Evolutionary conservation across 2,113 vertebrate genomes (phyloP).

Genomic region (Petaurus breviceps): DNA sequence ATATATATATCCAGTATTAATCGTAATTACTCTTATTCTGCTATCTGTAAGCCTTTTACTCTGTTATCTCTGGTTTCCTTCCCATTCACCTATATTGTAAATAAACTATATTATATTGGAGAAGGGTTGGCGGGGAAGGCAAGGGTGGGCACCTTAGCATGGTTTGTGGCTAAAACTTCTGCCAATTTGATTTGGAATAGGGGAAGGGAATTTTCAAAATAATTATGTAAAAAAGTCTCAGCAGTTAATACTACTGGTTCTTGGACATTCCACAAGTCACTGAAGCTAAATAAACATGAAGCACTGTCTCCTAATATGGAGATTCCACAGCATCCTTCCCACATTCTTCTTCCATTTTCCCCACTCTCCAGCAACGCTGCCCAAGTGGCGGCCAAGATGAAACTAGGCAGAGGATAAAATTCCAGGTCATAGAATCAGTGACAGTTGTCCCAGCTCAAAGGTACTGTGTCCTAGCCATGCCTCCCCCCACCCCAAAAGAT

Average conservation of each 20-base stretch:
- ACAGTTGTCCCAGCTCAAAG: neutral
- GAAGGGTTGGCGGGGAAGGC: neutral
- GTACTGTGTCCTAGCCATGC: neutral
- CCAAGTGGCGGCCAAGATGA: neutral
- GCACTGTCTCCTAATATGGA: neutral
- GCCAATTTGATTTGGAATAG: neutral
- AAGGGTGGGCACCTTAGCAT: neutral
- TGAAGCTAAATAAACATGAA: neutral
- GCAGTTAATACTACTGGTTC: neutral
- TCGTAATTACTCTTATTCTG: too few species aligned
- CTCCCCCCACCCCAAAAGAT: neutral
- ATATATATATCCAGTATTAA: too few species aligned
- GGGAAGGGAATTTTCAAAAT: neutral
- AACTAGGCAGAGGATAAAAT: neutral
- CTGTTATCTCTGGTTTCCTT: too few species aligned
- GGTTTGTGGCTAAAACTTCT: neutral
- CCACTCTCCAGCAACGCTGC: neutral
- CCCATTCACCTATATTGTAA: too few species aligned
- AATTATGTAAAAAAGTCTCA: neutral
- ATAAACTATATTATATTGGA: too few species aligned
- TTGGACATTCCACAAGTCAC: neutral
- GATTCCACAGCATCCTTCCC: neutral
- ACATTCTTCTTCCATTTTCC: neutral
- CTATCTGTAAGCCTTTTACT: too few species aligned
- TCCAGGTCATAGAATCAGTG: neutral